Base-by-base conservation (phyloP, 2,113 vertebrate genomes). In the Melospiza melodia region DNA sequence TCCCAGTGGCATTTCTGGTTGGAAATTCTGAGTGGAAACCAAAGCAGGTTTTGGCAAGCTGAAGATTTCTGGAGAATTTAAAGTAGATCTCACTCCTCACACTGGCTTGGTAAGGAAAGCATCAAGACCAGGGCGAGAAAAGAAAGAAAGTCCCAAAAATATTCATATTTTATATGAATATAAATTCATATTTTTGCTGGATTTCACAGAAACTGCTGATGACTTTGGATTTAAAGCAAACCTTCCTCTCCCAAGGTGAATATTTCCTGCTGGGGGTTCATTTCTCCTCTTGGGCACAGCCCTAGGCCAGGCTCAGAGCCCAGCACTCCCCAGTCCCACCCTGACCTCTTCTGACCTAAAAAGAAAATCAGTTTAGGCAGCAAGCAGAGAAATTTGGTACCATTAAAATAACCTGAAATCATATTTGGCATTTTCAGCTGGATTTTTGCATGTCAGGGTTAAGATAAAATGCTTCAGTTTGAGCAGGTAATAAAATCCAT, bases 321-420 rank as follows among this genome's bases (percentile, higher is more conserved):
- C 31, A 24, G 55, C 68, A 61, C 66, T 95, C 62, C 68, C 74
- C 69, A 85, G 87, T 85, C 93, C 87, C 93, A 95, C 89, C 20
- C 94, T 97, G 93, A 89, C 91, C 91, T 95, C 91, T 94, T 95
- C 93, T 95, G 94, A 95, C 84, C 93, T 69, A 48, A 44, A 39
- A 62, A 93, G 94, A 85, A 97, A 83, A 69, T 90, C 39, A 65
- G 10, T 19, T 83, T 9, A 21, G 61, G 22, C 5, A 19, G 44
- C 30, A 35, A 43, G 23, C 15, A 15, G 19, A 33, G 44, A 35
- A 13, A 28, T 16, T 1, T 2, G 11, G 11, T 6, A 18, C n/a
- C 37, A 15, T 25, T 13, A 7, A 18, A 24, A 5, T 13, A 5
- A 14, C 6, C 21, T 43, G 6, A 76, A 39, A 30, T 2, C 2